These are phyloP conservation scores for Cetonia aurata DNA, from an alignment of 2,888 invertebrate species.

Conservation along the genomic window DNA sequence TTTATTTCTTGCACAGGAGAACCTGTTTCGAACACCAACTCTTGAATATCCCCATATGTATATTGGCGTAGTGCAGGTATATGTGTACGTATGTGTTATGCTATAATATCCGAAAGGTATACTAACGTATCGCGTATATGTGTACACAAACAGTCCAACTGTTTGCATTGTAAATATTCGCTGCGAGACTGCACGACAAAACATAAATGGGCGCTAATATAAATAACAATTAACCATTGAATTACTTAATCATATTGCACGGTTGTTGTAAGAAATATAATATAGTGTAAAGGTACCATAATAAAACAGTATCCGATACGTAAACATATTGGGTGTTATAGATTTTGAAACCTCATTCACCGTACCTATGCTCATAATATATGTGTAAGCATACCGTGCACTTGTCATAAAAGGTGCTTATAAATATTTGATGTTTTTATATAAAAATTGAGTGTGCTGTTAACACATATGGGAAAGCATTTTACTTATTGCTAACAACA, in stretches of 20 bases:
- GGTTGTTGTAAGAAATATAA: slow-evolving; percentile 30
- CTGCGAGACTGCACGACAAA: slow-evolving; percentile 39
- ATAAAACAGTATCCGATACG: slow-evolving; percentile 28
- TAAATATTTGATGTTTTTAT: too few relatives aligned
- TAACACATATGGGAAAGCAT: too few relatives aligned
- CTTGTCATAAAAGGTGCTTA: too few relatives aligned
- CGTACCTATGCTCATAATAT: too few relatives aligned
- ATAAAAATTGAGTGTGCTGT: too few relatives aligned
- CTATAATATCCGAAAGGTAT: slow-evolving; percentile 30
- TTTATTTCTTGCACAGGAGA: slow-evolving; percentile 43
- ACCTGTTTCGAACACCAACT: slow-evolving; percentile 39
- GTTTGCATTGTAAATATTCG: slow-evolving; percentile 44
- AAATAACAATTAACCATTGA: slow-evolving; percentile 41
- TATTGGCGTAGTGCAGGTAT: background rate
- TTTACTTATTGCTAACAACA: too few relatives aligned
- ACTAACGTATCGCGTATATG: slow-evolving; percentile 31
- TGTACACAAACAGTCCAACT: slow-evolving; percentile 26
- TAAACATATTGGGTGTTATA: slow-evolving; percentile 11
- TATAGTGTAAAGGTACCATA: slow-evolving; percentile 21
- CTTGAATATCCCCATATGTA: background rate
- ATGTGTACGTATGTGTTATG: slow-evolving; percentile 1
- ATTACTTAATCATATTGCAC: slow-evolving; percentile 42
- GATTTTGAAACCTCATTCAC: too few relatives aligned
- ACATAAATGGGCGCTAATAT: slow-evolving; percentile 39
- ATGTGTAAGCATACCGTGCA: too few relatives aligned